Conservation (phyloP, 2,797 vertebrate species). For the Ctenochaetus hawaiiensis region DNA sequence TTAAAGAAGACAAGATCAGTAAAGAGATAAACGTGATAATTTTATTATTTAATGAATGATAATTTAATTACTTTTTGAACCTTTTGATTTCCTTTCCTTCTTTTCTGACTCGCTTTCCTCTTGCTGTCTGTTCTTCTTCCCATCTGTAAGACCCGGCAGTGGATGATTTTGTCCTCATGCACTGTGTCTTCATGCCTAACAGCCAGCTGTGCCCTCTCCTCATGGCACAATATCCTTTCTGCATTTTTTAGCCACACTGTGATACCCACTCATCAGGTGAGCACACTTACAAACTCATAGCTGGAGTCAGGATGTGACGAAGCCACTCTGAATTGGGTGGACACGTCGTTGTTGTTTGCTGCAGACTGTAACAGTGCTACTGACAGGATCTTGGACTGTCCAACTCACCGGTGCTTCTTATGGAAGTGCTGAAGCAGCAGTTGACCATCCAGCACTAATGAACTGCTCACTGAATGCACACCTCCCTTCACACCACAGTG, state of each 20-base stretch:
- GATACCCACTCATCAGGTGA: too few relatives aligned
- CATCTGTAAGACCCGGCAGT: slow-evolving; percentile 90
- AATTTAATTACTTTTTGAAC: slow-evolving; percentile 2
- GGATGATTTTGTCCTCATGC: slow-evolving; percentile 98
- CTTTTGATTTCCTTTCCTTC: neutral
- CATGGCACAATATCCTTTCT: slow-evolving; percentile 98
- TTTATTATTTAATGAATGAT: neutral
- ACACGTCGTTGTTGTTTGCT: slow-evolving; percentile 16
- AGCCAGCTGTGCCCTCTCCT: slow-evolving; percentile 94
- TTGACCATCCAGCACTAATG: slow-evolving; percentile 49
- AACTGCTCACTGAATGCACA: slow-evolving; percentile 29
- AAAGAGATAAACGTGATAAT: neutral
- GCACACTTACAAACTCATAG: too few relatives aligned
- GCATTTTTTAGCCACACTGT: neutral
- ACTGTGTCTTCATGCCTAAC: slow-evolving; percentile 98
- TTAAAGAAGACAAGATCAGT: too few relatives aligned
- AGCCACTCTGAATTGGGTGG: too few relatives aligned
- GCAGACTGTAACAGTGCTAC: neutral
- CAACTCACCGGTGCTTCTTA: slow-evolving; percentile 15
- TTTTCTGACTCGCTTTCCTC: slow-evolving; percentile 17
- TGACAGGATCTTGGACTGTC: slow-evolving; percentile 19
- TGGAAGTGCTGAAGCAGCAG: slow-evolving; percentile 58
- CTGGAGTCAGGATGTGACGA: neutral
- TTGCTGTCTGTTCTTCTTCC: slow-evolving; percentile 25
- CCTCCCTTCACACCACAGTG: slow-evolving; percentile 46